Evolutionary conservation across 1,140 invertebrate species (phyloP).

Genomic region (Saccostrea glomerata): DNA sequence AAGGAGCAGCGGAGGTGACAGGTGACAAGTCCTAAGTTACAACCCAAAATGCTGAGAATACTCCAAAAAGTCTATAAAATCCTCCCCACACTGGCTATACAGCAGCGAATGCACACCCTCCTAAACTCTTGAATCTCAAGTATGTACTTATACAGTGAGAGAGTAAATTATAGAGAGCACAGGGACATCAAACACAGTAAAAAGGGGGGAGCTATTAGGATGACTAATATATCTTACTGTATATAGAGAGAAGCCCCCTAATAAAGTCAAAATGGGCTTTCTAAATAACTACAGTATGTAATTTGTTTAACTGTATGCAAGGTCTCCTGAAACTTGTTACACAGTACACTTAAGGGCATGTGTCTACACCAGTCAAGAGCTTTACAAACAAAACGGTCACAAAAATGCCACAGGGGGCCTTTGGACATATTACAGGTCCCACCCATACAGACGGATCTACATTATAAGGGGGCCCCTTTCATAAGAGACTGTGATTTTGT

Average conservation of each 20-base stretch:
- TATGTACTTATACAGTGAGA: slow-evolving; percentile 21
- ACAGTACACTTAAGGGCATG: slow-evolving; percentile 20
- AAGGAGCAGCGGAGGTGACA: not conserved
- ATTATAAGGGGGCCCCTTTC: not conserved
- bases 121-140: not conserved
- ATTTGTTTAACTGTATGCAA: slow-evolving; percentile 4
- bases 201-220: not conserved
- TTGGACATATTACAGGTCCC: slow-evolving; percentile 12
- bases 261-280: not conserved
- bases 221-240: slow-evolving; percentile 12
- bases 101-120: not conserved
- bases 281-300: slow-evolving; percentile 26
- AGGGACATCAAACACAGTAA: slow-evolving; percentile 13
- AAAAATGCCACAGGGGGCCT: slow-evolving; percentile 25
- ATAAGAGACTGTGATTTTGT: not conserved
- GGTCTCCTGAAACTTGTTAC: slow-evolving; percentile 24
- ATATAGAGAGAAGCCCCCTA: not conserved
- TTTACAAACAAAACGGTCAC: slow-evolving; percentile 10
- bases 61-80: not conserved
- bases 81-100: not conserved
- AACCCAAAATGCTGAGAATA: not conserved
- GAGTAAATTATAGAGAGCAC: not conserved
- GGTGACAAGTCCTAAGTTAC: not conserved
- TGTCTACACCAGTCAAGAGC: slow-evolving; percentile 1
- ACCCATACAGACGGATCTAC: not conserved